These are phyloP conservation scores for Peribatodes rhomboidaria DNA, from an alignment of 2,888 invertebrate species.

Conservation along the genomic window DNA sequence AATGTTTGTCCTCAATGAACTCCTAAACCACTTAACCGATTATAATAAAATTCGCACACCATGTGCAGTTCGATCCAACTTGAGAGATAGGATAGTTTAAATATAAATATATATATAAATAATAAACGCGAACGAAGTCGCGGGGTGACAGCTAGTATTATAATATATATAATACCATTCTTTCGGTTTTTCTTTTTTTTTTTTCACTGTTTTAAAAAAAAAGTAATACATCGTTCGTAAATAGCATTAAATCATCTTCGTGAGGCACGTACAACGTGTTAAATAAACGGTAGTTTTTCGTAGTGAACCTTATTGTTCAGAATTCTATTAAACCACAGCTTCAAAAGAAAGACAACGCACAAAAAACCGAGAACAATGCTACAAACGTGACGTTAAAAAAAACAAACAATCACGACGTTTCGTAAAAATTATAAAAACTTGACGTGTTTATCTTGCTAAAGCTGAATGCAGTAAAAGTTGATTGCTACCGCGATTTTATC, in stretches of 20 bases:
- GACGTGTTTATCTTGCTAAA: neutral
- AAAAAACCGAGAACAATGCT: constrained; percentile 8
- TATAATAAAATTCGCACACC: too few species aligned
- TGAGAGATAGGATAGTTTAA: too few species aligned
- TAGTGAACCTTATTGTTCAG: neutral
- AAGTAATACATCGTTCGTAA: neutral
- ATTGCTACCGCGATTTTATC: neutral
- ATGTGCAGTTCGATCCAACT: too few species aligned
- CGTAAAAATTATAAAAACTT: neutral
- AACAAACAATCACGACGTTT: constrained; percentile 4
- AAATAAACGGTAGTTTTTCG: neutral
- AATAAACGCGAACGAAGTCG: too few species aligned
- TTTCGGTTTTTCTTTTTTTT: too few species aligned
- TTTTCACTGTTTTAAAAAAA: neutral
- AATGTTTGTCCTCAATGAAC: too few species aligned
- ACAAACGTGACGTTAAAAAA: constrained; percentile 2
- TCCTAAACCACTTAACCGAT: too few species aligned
- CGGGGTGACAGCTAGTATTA: too few species aligned
- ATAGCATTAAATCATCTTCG: neutral
- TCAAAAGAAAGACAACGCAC: neutral
- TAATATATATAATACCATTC: too few species aligned
- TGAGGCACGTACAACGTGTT: neutral
- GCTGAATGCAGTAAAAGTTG: constrained; percentile 1
- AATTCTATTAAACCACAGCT: neutral
- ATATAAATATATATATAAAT: too few species aligned